A percentile compares a stretch with the other conserved stretches of the same genome.
These are phyloP conservation scores for Epinephelus malabaricus DNA, from an alignment of 2,797 vertebrate genomes.

Conservation along the genomic window DNA sequence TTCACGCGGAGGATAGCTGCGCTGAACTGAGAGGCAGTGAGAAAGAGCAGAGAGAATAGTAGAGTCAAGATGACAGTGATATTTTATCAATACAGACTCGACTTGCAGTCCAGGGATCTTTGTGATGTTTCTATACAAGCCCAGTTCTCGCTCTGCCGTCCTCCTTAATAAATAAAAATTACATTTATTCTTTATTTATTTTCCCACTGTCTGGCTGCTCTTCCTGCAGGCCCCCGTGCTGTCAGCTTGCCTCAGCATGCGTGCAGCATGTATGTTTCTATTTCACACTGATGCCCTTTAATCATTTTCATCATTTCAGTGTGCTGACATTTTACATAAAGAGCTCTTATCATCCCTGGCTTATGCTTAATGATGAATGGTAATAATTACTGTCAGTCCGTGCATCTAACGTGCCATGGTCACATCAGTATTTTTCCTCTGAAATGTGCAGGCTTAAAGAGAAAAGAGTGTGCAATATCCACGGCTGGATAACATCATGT, in stretches of 20 bases:
- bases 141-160: conserved; percentile 39
- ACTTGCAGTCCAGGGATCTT: conserved; percentile 47
- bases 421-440: conserved; percentile 32
- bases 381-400: conserved; percentile 74
- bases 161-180: conserved; percentile 75
- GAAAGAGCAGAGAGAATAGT: conserved; percentile 56
- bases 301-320: conserved; percentile 71
- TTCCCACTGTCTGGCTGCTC: conserved; percentile 14
- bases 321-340: conserved; percentile 70
- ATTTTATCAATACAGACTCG: conserved; percentile 72
- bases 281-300: conserved; percentile 68
- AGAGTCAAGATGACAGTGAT: conserved; percentile 60
- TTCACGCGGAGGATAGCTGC: conserved; percentile 72
- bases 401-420: conserved; percentile 31
- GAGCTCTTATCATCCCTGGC: conserved; percentile 65
- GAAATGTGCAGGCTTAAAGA: conserved; percentile 26
- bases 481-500: neutral
- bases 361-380: conserved; percentile 68
- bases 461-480: conserved; percentile 9
- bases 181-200: conserved; percentile 74
- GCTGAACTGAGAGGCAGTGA: conserved; percentile 37
- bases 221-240: conserved; percentile 31
- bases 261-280: conserved; percentile 58
- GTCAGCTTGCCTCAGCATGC: conserved; percentile 43
- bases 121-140: conserved; percentile 55